phyloP scores from a whole-genome alignment of 2,113 vertebrate species.

The Rhombomys opimus region DNA sequence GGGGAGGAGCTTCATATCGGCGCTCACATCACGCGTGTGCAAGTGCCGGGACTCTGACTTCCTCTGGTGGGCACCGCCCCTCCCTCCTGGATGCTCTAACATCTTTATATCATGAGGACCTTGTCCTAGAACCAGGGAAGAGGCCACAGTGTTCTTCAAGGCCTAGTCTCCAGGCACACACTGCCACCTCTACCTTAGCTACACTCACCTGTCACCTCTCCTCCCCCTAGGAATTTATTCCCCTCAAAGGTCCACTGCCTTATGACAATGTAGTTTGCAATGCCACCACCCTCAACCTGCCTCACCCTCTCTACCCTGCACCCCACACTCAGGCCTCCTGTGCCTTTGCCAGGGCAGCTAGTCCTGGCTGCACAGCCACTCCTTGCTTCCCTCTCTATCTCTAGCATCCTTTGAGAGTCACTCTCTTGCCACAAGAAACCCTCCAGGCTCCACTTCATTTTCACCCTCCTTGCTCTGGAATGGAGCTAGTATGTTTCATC shows the following conservation, averaged over 20 bases:
- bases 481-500: accelerated
- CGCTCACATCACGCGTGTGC: slow-evolving; percentile 90
- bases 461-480: not conserved
- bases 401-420: not conserved
- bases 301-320: accelerated
- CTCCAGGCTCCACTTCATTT: not conserved
- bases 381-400: not conserved
- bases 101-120: not conserved
- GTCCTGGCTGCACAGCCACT: not conserved
- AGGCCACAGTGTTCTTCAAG: not conserved
- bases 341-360: not conserved
- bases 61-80: slow-evolving; percentile 88
- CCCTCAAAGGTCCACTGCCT: not conserved
- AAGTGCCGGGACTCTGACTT: slow-evolving; percentile 93
- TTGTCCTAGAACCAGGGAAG: not conserved
- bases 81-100: not conserved
- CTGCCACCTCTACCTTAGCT: accelerated
- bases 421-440: not conserved
- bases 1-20: slow-evolving; percentile 94
- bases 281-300: not conserved
- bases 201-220: not conserved
- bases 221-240: not conserved
- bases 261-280: not conserved
- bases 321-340: not conserved
- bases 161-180: accelerated